Evolutionary conservation across 1,140 invertebrate genomes (phyloP).

Genomic region (Diorhabda sublineata): DNA sequence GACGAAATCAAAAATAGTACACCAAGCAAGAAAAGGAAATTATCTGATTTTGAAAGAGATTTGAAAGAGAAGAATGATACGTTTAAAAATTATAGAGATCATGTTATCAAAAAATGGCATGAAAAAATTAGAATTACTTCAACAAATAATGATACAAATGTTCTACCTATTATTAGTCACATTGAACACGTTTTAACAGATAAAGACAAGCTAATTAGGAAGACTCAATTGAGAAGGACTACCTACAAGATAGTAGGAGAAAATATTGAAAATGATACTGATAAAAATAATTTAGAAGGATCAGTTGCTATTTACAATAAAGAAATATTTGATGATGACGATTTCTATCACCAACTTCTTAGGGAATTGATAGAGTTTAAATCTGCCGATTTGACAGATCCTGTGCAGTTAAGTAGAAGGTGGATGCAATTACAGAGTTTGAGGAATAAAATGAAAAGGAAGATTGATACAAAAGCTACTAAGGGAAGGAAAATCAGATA

Average conservation of each 20-base stretch:
- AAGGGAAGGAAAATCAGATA: conserved; percentile 90
- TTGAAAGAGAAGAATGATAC: conserved; percentile 60
- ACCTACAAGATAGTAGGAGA: conserved; percentile 69
- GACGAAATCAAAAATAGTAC: conserved; percentile 25
- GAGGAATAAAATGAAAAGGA: conserved; percentile 82
- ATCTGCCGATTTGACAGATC: conserved; percentile 75
- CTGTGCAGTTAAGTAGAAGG: conserved; percentile 73
- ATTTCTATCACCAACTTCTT: conserved; percentile 93
- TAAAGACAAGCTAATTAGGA: conserved; percentile 68
- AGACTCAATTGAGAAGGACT: conserved; percentile 77
- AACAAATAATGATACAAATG: conserved; percentile 55
- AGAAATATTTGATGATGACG: conserved; percentile 94
- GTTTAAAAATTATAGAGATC: conserved; percentile 70
- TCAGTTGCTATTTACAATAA: conserved; percentile 62
- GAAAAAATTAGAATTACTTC: conserved; percentile 75
- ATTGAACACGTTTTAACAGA: conserved; percentile 82
- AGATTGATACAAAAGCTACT: conserved; percentile 85
- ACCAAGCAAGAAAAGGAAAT: conserved; percentile 56
- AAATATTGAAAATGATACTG: conserved; percentile 40
- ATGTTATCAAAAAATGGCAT: conserved; percentile 86
- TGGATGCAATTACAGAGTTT: conserved; percentile 90
- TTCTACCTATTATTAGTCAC: conserved; percentile 77
- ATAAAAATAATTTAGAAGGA: conserved; percentile 31
- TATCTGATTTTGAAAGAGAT: conserved; percentile 59
- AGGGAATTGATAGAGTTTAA: conserved; percentile 90